A percentile compares a stretch with the other conserved stretches of the same genome.
Evolutionary conservation across 2,113 vertebrate genomes (phyloP).

Genomic region (Oenanthe melanoleuca): DNA sequence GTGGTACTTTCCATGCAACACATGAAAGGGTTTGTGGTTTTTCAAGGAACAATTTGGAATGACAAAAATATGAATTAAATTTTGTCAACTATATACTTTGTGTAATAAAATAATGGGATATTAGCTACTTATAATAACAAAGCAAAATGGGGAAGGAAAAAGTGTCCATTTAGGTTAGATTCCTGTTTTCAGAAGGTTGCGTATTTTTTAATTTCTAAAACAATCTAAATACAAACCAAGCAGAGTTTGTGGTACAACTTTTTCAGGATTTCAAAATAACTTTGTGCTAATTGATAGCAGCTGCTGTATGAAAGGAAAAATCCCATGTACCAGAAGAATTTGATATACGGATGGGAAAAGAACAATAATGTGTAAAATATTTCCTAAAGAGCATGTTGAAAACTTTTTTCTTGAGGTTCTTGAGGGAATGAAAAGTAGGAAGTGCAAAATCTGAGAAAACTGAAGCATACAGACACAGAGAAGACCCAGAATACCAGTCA

Average conservation of each 20-base stretch:
- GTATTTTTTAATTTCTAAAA: neutral
- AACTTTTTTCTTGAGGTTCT: neutral
- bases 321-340: neutral
- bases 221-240: neutral
- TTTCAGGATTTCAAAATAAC: neutral
- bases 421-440: neutral
- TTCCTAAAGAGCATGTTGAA: neutral
- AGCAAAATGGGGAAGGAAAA: neutral
- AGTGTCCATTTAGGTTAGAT: neutral
- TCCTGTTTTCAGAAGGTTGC: neutral
- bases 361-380: neutral
- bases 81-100: neutral
- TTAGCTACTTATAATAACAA: neutral
- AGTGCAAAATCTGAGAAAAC: neutral
- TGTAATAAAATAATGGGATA: neutral
- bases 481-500: neutral
- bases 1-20: neutral
- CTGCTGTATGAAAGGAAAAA: conserved; percentile 11
- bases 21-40: neutral
- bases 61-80: neutral
- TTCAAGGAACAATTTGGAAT: neutral
- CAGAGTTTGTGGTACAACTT: neutral
- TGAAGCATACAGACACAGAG: neutral
- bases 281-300: neutral
- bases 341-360: neutral